These are phyloP conservation scores for Caenorhabditis sp. DNA, from an alignment of 2,888 invertebrate species.

Conservation along the genomic window DNA sequence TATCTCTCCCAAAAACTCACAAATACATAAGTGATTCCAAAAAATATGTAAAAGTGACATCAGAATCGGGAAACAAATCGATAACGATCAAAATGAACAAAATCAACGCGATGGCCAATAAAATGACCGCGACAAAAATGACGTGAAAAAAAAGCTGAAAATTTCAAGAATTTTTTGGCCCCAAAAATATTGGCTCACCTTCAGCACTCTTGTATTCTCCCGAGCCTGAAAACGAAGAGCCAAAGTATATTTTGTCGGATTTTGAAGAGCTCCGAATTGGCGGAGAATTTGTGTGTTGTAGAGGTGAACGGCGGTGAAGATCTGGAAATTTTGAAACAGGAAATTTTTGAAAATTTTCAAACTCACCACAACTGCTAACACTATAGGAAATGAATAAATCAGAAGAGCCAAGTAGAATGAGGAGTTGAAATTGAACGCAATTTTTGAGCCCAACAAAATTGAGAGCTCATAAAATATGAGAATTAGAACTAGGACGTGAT, in stretches of 20 bases:
- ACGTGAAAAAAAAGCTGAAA: constrained; percentile 4
- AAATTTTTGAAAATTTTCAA: not conserved
- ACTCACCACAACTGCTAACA: not conserved
- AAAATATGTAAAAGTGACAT: not conserved
- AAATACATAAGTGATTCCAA: not conserved
- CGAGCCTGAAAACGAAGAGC: constrained; percentile 27
- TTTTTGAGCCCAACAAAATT: constrained; percentile 4
- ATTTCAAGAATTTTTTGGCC: constrained; percentile 11
- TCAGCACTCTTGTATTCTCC: constrained; percentile 10
- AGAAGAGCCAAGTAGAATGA: not conserved
- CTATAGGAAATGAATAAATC: not conserved
- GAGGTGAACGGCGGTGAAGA: not conserved
- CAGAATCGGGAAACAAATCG: constrained; percentile 6
- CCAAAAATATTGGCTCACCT: not conserved
- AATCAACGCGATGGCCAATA: not conserved
- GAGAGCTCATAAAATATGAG: constrained; percentile 3
- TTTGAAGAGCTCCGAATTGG: constrained; percentile 2
- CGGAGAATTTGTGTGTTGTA: constrained; percentile 9
- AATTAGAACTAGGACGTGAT: not conserved
- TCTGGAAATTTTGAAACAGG: not conserved
- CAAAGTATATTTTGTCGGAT: constrained; percentile 11
- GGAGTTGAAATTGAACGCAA: not conserved
- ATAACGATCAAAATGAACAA: constrained; percentile 7
- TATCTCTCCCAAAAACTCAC: not conserved
- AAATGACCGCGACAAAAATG: constrained; percentile 2